These are phyloP conservation scores for Sycobia sp. DNA, from an alignment of 1,140 invertebrate genomes.

Conservation along the genomic window DNA sequence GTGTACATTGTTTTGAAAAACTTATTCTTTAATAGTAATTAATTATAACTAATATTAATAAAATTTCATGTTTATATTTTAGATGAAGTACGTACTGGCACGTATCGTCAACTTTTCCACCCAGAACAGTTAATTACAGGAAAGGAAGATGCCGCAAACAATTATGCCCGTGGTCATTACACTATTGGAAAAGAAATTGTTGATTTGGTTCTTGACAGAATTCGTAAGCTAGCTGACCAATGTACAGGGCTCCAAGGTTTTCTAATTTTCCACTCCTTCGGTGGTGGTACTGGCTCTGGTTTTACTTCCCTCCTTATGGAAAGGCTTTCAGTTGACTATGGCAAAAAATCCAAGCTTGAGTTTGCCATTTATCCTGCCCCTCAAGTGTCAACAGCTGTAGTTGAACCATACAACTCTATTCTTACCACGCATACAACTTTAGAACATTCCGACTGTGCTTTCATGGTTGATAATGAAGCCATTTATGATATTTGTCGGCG, in stretches of 20 bases:
- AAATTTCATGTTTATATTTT: constrained; percentile 31
- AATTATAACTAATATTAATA: background rate
- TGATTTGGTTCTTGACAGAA: constrained; percentile 67
- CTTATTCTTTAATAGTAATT: background rate
- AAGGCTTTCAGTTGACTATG: constrained; percentile 70
- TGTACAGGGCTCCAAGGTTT: constrained; percentile 71
- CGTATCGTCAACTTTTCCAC: constrained; percentile 67
- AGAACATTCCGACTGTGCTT: constrained; percentile 70
- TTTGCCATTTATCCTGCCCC: constrained; percentile 74
- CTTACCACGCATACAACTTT: constrained; percentile 71
- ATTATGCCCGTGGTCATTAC: constrained; percentile 56
- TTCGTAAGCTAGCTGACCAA: constrained; percentile 66
- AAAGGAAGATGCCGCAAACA: constrained; percentile 39
- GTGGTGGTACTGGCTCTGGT: constrained; percentile 74
- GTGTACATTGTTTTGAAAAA: too few species aligned
- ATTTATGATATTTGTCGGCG: constrained; percentile 74
- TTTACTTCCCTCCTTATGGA: constrained; percentile 75
- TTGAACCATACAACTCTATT: constrained; percentile 72
- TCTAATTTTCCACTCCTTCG: constrained; percentile 77
- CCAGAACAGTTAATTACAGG: constrained; percentile 70
- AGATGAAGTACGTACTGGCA: constrained; percentile 65
- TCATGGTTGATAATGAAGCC: constrained; percentile 75
- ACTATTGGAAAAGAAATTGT: constrained; percentile 77
- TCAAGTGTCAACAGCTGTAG: constrained; percentile 76
- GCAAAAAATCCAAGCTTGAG: constrained; percentile 72